Evolutionary conservation across 1,140 invertebrate species (phyloP).

Genomic region (Lepidurus couesii): DNA sequence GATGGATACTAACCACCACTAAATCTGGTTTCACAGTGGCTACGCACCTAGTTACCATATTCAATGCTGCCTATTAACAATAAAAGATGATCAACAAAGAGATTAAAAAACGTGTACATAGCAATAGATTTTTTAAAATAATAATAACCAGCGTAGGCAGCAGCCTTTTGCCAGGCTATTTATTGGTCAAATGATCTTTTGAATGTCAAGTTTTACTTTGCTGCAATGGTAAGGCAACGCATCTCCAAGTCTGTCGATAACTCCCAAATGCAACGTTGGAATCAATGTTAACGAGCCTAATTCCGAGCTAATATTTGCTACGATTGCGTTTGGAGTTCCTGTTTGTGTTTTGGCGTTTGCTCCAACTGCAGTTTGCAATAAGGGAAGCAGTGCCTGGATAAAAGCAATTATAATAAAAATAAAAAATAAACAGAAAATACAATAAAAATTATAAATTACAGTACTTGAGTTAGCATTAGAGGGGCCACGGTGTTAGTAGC

Average conservation of each 20-base stretch:
- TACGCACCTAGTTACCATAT: constrained; percentile 78
- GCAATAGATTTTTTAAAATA: no score
- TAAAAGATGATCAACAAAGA: background rate
- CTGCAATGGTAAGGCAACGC: constrained; percentile 31
- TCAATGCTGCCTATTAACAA: constrained; percentile 66
- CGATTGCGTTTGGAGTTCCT: constrained; percentile 54
- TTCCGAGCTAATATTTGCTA: constrained; percentile 77
- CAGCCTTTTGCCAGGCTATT: no score
- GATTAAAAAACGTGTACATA: no score
- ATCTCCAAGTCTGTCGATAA: constrained; percentile 24
- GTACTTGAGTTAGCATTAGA: constrained; percentile 59
- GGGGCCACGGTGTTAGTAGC: constrained; percentile 72
- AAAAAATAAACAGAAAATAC: no score
- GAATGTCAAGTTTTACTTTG: constrained; percentile 23
- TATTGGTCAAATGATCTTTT: background rate
- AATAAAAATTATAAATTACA: background rate
- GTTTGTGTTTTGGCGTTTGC: constrained; percentile 43
- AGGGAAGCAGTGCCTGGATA: constrained; percentile 30
- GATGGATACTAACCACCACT: constrained; percentile 67
- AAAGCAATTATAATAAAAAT: background rate
- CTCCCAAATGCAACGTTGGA: constrained; percentile 32
- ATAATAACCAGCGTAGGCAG: no score
- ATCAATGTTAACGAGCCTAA: constrained; percentile 62
- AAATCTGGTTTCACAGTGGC: constrained; percentile 70
- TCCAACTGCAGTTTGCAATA: constrained; percentile 62